phyloP scores from a whole-genome alignment of 2,888 invertebrate species.

The Thymelicus lineola region DNA sequence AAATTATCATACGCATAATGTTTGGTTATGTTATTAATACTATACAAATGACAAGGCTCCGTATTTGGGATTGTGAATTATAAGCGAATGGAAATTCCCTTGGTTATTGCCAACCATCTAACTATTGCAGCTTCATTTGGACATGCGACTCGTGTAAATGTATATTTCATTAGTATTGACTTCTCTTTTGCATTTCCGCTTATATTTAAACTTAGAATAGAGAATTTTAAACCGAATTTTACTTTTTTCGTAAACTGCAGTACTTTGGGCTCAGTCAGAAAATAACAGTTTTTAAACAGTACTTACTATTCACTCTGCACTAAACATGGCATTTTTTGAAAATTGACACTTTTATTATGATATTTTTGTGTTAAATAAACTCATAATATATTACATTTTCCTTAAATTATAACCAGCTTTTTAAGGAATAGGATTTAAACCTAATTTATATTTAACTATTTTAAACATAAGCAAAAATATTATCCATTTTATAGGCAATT shows the following conservation, averaged over 20 bases:
- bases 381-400: not conserved
- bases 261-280: no score
- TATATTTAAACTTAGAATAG: no score
- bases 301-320: no score
- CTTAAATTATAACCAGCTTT: constrained; percentile 12
- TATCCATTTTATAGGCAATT: not conserved
- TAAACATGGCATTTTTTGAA: not conserved
- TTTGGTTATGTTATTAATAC: constrained; percentile 19
- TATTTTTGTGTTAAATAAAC: no score
- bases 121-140: constrained; percentile 22
- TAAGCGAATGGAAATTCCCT: constrained; percentile 18
- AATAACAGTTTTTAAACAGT: no score
- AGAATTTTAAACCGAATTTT: not conserved
- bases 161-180: not conserved
- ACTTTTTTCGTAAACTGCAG: no score
- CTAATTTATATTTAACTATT: no score
- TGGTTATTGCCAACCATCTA: constrained; percentile 18
- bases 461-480: no score
- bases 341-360: no score
- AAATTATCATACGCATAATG: constrained; percentile 22
- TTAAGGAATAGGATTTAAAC: not conserved
- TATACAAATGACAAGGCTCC: constrained; percentile 22
- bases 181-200: no score
- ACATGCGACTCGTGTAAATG: not conserved
- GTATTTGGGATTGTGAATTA: constrained; percentile 22